These are phyloP conservation scores for Callyntrura guangdongensis DNA, from an alignment of 2,888 invertebrate species.

Conservation along the genomic window DNA sequence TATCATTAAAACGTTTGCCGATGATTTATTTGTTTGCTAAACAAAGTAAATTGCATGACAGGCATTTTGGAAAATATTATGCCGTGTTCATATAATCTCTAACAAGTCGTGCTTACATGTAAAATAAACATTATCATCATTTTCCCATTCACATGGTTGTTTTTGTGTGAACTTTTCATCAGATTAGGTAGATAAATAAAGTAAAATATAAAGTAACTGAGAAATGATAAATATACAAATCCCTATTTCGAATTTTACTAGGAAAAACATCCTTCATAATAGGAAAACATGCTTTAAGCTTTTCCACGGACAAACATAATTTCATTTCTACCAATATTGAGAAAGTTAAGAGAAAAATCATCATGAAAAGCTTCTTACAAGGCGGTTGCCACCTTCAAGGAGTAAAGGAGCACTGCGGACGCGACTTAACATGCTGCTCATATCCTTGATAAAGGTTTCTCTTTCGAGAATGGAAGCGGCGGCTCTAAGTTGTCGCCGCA, in stretches of 20 bases:
- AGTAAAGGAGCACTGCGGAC: conserved; percentile 83
- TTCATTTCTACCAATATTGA: not conserved
- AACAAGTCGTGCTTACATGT: conserved; percentile 12
- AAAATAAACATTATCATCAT: conserved; percentile 24
- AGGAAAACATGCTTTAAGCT: too few species aligned
- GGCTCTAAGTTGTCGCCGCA: conserved; percentile 82
- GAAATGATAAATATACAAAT: not conserved
- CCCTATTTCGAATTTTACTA: too few species aligned
- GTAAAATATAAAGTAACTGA: not conserved
- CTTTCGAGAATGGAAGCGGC: conserved; percentile 84
- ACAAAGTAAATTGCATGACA: not conserved
- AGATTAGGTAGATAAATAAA: too few species aligned
- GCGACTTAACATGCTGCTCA: conserved; percentile 81
- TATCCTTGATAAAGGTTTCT: conserved; percentile 81
- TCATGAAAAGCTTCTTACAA: too few species aligned
- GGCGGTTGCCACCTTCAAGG: conserved; percentile 80
- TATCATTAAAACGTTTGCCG: conserved; percentile 10
- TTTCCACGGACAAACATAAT: not conserved
- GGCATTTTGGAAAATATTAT: conserved; percentile 5
- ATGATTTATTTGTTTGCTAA: conserved; percentile 1
- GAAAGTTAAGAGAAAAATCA: not conserved
- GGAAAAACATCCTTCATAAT: too few species aligned
- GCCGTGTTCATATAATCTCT: not conserved
- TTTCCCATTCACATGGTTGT: not conserved
- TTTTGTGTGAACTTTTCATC: not conserved